phyloP scores from a whole-genome alignment of 2,888 invertebrate species.

The Papilio gigon region DNA sequence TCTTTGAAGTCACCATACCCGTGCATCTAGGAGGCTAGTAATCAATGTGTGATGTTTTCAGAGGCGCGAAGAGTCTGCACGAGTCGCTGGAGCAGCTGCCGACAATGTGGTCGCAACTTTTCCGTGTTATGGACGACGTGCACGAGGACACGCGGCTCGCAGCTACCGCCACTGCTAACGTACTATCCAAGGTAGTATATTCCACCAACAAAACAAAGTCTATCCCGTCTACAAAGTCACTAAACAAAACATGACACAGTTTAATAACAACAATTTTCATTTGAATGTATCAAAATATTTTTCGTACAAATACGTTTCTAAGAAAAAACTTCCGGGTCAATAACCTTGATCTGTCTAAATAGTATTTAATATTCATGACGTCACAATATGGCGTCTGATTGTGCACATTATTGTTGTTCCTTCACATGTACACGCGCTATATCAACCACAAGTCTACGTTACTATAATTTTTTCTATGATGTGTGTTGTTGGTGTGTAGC shows the following conservation, averaged over 20 bases:
- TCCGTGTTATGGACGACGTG: conserved; percentile 96
- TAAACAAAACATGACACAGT: too few species aligned
- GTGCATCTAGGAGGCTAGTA: too few species aligned
- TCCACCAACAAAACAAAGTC: too few species aligned
- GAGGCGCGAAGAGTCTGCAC: conserved; percentile 71
- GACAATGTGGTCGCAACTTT: conserved; percentile 90
- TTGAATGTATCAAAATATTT: too few species aligned
- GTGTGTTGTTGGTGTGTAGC: conserved; percentile 64
- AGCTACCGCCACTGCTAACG: conserved; percentile 86
- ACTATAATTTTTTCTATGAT: background rate
- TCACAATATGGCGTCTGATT: background rate
- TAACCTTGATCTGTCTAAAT: background rate
- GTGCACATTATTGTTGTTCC: background rate
- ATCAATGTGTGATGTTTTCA: conserved; percentile 6
- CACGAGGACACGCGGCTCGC: conserved; percentile 92
- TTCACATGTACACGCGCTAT: background rate
- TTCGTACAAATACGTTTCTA: too few species aligned
- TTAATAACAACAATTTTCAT: too few species aligned
- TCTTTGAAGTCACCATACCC: too few species aligned
- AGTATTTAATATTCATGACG: background rate
- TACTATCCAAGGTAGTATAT: conserved; percentile 90
- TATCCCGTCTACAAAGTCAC: too few species aligned
- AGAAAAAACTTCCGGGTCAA: too few species aligned
- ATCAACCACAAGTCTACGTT: background rate
- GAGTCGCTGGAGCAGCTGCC: conserved; percentile 73